Evolutionary conservation across 2,797 vertebrate genomes (phyloP), one percentile per base, ranked within the genome.

Genomic region (Eurystomus glaucurus): DNA sequence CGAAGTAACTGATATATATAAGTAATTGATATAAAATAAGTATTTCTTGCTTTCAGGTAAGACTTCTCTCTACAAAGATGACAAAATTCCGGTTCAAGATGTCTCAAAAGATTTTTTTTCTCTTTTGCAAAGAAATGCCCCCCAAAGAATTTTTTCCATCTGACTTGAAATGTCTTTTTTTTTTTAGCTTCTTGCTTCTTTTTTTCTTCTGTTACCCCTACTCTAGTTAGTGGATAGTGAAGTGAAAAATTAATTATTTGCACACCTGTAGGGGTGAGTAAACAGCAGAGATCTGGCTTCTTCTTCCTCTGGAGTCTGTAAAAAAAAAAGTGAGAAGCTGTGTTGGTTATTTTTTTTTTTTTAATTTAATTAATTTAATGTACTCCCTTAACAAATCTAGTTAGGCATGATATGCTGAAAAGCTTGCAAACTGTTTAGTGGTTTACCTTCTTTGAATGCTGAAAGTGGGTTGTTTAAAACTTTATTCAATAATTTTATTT

Each of bases 161-260:
- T 85, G 8, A 33, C 19, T 13, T 39, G n/a, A 57, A 85, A n/a
- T 51, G 37, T 37, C 37, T 23, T 18, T 28, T 12, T 48, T 48
- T 15, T 83, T 84, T 87, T 37, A 52, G 21, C 5, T 80, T 77
- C 8, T 1, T 51, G 4, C 28, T 48, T 19, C 25, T 8, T 31
- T 16, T 62, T 69, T 72, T 76, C 46, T 65, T 23, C 17, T 74
- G 9, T 77, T 86, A 54, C 31, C 26, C 37, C 37, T 74, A 18
- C 14, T 65, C 31, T 69, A 50, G 37, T 0, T 0, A 83, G 43
- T 65, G 60, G 22, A 41, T 78, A 85, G 43, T 76, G 66, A 94
- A 94, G 54, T 85, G 88, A 89, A 91, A 86, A 93, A 75, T 71
- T 93, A 94, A 81, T 87, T 95, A 68, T 84, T 93, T 94, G 41